Evolutionary conservation across 2,888 invertebrate genomes (phyloP).

Genomic region (Coelinius sp.): DNA sequence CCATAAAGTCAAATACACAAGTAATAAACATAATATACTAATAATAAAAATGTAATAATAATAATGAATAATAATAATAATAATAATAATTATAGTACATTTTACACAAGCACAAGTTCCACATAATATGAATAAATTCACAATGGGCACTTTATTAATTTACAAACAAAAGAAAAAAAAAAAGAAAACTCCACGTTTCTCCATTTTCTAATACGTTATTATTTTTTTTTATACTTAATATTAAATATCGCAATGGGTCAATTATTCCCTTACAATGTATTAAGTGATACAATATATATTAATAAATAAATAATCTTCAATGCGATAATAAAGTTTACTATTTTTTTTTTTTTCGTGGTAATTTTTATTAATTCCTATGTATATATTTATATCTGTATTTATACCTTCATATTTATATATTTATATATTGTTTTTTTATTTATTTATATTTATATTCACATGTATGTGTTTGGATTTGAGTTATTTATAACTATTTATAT

Average conservation of each 20-base stretch:
- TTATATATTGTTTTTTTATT: conserved; percentile 52
- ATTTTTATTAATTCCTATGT: conserved; percentile 47
- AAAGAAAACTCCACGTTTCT: background rate
- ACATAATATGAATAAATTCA: conserved; percentile 40
- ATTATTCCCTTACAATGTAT: conserved; percentile 41
- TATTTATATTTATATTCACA: conserved; percentile 56
- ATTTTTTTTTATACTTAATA: background rate
- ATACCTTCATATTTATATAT: conserved; percentile 54
- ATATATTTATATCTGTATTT: conserved; percentile 58
- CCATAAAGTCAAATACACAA: conserved; percentile 50
- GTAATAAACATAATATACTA: conserved; percentile 55
- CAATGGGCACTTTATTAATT: conserved; percentile 28
- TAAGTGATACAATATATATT: conserved; percentile 56
- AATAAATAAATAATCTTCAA: conserved; percentile 70
- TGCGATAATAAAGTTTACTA: conserved; percentile 67
- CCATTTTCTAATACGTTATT: conserved; percentile 17
- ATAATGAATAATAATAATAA: conserved; percentile 55
- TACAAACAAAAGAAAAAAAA: conserved; percentile 39
- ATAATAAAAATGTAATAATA: conserved; percentile 55
- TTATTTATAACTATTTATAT: conserved; percentile 59
- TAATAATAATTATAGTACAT: conserved; percentile 66
- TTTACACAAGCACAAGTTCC: conserved; percentile 61
- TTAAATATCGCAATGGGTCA: background rate
- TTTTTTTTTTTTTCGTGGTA: conserved; percentile 53
- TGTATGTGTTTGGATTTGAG: conserved; percentile 51